These are phyloP conservation scores for Fragum sueziense DNA, from an alignment of 2,888 invertebrate species.

Conservation along the genomic window DNA sequence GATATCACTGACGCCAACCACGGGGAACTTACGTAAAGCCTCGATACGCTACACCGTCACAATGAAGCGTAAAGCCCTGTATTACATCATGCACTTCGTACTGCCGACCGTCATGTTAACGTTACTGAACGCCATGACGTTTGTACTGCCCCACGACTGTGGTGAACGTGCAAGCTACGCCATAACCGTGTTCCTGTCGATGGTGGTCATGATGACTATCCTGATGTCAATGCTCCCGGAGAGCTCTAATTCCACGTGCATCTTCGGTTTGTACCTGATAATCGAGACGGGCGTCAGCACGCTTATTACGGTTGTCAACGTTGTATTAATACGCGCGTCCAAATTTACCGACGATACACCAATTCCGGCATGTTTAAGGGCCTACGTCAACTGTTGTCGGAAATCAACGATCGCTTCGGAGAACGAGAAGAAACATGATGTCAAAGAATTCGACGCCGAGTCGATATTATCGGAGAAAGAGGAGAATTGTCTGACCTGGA, in stretches of 20 bases:
- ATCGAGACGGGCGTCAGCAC: slow-evolving; percentile 6
- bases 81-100: slow-evolving; percentile 10
- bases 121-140: slow-evolving; percentile 7
- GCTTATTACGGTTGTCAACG: slow-evolving; percentile 2
- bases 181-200: slow-evolving; percentile 7
- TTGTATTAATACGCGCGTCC: slow-evolving; percentile 14
- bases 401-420: background rate
- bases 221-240: slow-evolving; percentile 7
- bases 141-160: slow-evolving; percentile 11
- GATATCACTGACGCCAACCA: background rate
- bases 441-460: background rate
- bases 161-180: slow-evolving; percentile 14
- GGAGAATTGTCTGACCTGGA: background rate
- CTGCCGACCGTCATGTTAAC: slow-evolving; percentile 11
- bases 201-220: slow-evolving; percentile 18
- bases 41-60: slow-evolving; percentile 4
- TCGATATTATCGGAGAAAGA: background rate
- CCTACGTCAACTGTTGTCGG: background rate
- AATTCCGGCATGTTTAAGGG: background rate
- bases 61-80: slow-evolving; percentile 6
- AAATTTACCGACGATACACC: background rate
- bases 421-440: background rate
- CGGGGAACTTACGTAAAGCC: slow-evolving; percentile 5
- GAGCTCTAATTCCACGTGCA: slow-evolving; percentile 14
- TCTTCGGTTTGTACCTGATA: slow-evolving; percentile 3